Base-by-base conservation (phyloP, 2,888 invertebrate genomes). In the Malachius bipustulatus region DNA sequence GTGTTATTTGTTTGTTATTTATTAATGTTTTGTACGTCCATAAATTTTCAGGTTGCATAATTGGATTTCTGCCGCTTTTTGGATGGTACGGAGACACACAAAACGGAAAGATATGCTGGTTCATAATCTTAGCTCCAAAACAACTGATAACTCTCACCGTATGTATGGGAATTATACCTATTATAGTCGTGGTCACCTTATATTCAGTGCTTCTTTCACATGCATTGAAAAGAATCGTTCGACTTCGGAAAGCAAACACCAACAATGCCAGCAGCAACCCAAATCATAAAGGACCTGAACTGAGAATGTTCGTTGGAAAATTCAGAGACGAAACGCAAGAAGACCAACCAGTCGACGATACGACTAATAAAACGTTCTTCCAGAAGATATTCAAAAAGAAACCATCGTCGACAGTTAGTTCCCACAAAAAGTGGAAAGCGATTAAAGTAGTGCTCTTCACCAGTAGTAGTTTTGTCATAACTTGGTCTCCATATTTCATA, bases 401-500 rank as follows among this genome's bases (percentile, higher is more conserved):
- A 36, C 48, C 49, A 1, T 37, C 36, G 2, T 2, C 30, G n/a
- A 35, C 36, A 4, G 38, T 43, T 4, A 46, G 42, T 26, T 26
- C 46, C 4, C 68, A 67, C 1, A 68, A 64, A 36, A 74, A 72
- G 55, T 72, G 71, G 67, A 69, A 73, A 46, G 75, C 76, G 0
- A 67, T 76, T 4, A 70, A 70, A 46, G 67, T 77, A 11, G 76
- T 77, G 1, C 52, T 72, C 50, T 64, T 75, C 6, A 75, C 76
- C 10, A 69, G 73, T 1, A 69, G 71, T 2, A 70, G 72, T 47
- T 73, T 75, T 46, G 55, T 75, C 41, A 47, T 71, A 4, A 74
- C 76, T 1, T 77, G 77, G 77, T 58, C 68, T 19, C 77, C 76
- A 1, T 76, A 70, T 47, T 75, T 75, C 45, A 54, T 74, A n/a